Evolutionary conservation across 2,888 invertebrate genomes (phyloP).

Genomic region (Lasioglossum lativentre): DNA sequence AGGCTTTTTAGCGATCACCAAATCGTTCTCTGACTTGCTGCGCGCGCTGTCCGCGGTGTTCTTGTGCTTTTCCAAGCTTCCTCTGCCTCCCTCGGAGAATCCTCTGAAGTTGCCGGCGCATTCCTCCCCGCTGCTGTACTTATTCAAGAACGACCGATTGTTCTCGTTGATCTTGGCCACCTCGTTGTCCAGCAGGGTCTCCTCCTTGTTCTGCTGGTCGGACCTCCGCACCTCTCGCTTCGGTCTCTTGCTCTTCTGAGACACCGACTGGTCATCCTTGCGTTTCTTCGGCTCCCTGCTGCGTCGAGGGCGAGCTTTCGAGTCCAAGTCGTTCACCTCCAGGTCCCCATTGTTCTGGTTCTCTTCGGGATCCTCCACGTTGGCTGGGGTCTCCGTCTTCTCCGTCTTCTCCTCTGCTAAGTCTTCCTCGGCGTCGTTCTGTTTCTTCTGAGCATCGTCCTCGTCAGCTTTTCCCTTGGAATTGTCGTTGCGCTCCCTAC

Average conservation of each 20-base stretch:
- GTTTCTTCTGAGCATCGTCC: slow-evolving; percentile 29
- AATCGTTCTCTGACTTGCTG: slow-evolving; percentile 82
- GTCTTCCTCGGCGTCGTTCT: slow-evolving; percentile 27
- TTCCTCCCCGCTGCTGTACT: slow-evolving; percentile 68
- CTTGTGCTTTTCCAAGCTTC: slow-evolving; percentile 58
- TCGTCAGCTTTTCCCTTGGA: slow-evolving; percentile 61
- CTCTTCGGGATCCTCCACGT: slow-evolving; percentile 82
- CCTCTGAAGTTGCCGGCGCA: slow-evolving; percentile 74
- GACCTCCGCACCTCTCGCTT: slow-evolving; percentile 69
- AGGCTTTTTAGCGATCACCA: slow-evolving; percentile 39
- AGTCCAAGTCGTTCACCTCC: slow-evolving; percentile 71
- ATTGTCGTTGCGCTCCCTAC: slow-evolving; percentile 56
- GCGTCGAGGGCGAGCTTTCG: slow-evolving; percentile 76
- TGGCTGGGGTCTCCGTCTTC: slow-evolving; percentile 52
- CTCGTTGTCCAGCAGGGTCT: slow-evolving; percentile 81
- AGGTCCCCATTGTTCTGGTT: slow-evolving; percentile 81
- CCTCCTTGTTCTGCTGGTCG: slow-evolving; percentile 81
- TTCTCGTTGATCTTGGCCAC: slow-evolving; percentile 83
- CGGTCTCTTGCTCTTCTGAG: slow-evolving; percentile 71
- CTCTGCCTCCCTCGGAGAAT: slow-evolving; percentile 76
- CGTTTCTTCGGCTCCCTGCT: slow-evolving; percentile 79
- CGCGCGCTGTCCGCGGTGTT: slow-evolving; percentile 68
- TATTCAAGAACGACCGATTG: slow-evolving; percentile 70
- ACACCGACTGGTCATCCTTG: slow-evolving; percentile 71
- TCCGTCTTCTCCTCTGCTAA: slow-evolving; percentile 52